phyloP scores from a whole-genome alignment of 2,888 invertebrate genomes.

The Ommatoiulus sabulosus region DNA sequence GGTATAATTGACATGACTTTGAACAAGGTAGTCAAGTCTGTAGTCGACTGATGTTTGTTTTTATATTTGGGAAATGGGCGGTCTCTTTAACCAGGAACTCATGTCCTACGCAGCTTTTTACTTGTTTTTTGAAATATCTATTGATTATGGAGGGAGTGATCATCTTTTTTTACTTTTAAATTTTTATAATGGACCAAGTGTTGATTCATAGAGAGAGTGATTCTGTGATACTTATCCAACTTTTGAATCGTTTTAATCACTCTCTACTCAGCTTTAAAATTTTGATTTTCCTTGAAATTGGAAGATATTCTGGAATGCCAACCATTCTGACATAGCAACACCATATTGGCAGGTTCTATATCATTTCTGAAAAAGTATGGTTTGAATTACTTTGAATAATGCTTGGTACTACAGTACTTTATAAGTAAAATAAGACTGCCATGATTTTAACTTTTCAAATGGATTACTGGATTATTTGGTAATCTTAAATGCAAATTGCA shows the following conservation, averaged over 20 bases:
- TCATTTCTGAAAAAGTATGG: neutral
- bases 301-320: constrained; percentile 6
- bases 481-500: too few relatives aligned
- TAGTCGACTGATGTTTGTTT: neutral
- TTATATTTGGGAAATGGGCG: neutral
- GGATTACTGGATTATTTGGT: neutral
- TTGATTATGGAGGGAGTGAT: constrained; percentile 29
- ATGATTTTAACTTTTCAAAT: neutral
- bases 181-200: constrained; percentile 47
- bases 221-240: constrained; percentile 48
- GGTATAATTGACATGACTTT: neutral
- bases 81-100: neutral
- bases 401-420: constrained; percentile 9
- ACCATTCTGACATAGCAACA: neutral
- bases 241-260: constrained; percentile 14
- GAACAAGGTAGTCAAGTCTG: neutral
- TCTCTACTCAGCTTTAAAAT: constrained; percentile 5
- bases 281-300: neutral
- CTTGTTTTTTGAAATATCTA: neutral
- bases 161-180: constrained; percentile 21
- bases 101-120: constrained; percentile 32
- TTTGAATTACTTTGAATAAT: neutral
- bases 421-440: neutral
- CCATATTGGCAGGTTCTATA: neutral
- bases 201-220: constrained; percentile 33